Evolutionary conservation across 2,113 vertebrate genomes (phyloP).

Genomic region (Gallinago jamesoni): DNA sequence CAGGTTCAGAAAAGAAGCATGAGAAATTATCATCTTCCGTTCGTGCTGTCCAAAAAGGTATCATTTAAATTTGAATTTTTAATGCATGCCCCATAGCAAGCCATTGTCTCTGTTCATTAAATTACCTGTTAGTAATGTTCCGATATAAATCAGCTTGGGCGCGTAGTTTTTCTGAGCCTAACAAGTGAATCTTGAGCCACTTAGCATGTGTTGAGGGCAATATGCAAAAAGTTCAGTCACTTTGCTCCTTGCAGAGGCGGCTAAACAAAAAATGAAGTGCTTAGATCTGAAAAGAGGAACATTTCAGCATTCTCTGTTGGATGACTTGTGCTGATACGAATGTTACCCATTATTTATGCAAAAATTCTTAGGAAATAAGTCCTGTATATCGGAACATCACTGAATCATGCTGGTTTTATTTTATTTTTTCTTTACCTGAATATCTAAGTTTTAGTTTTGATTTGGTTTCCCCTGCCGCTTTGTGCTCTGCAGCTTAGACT

Average conservation of each 20-base stretch:
- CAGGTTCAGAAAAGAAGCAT: conserved; percentile 97
- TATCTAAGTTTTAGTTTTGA: conserved; percentile 33
- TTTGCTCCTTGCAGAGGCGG: neutral
- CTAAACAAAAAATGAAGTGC: neutral
- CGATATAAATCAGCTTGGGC: conserved; percentile 52
- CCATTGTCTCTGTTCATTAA: conserved; percentile 65
- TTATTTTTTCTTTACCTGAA: conserved; percentile 7
- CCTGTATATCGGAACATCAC: conserved; percentile 75
- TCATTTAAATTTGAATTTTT: conserved; percentile 86
- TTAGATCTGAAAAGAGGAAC: neutral
- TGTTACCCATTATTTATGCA: neutral
- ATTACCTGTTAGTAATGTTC: conserved; percentile 74
- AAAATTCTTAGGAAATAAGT: neutral
- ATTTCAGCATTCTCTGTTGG: neutral
- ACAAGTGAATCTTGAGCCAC: neutral
- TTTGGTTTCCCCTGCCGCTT: conserved; percentile 58
- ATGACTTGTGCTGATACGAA: rapidly evolving
- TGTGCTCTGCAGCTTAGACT: conserved; percentile 27
- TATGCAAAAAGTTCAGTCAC: neutral
- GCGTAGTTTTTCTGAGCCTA: neutral
- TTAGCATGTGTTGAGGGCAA: neutral
- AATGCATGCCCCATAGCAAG: conserved; percentile 79
- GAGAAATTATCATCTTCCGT: conserved; percentile 99
- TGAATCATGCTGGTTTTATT: conserved; percentile 53
- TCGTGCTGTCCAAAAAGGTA: conserved; percentile 96